Base-by-base conservation (phyloP, 2,888 invertebrate species). In the Anaspis maculata region DNA sequence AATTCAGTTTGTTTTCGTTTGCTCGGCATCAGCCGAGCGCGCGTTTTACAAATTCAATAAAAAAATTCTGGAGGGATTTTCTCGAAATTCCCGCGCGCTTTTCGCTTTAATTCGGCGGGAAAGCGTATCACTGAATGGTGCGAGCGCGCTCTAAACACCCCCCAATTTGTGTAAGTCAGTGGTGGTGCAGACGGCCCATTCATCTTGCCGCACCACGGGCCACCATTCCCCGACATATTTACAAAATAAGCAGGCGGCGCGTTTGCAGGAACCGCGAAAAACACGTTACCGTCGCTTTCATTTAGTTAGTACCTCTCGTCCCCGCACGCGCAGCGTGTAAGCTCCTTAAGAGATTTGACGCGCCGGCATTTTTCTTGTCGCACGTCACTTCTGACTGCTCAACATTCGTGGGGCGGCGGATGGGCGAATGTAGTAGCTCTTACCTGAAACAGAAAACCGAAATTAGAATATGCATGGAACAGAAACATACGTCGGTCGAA, bases 221-320 rank as follows among this genome's bases (percentile, higher is more conserved):
- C n/a, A n/a, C n/a, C n/a, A n/a, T 6, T 21, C 25, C 44, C 37
- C 37, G 44, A 44, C 44, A 40, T 44, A 42, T 44, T 44, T 44
- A 42, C 42, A 44, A 44, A 44, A 44, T 44, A 44, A 29, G 13
- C 30, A 31, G 36, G 27, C 39, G 34, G 37, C 35, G 31, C 14
- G 30, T 7, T 24, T n/a, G n/a, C n/a, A n/a, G 10, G 10, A 27
- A 15, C 27, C 34, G 37, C 35, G 33, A 33, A 21, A 11, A 29
- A 29, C 29, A 21, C 9, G 15, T 13, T 15, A 15, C 9, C 27
- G 27, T 27, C 27, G 15, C 15, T 27, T 27, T 27, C 27, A 11
- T 13, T 27, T 25, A 25, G 13, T n/a, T n/a, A n/a, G n/a, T n/a
- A n/a, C n/a, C n/a, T n/a, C n/a, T n/a, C n/a, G n/a, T n/a, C n/a